phyloP scores from a whole-genome alignment of 1,140 invertebrate species.

The Dolichoris vasculosae region DNA sequence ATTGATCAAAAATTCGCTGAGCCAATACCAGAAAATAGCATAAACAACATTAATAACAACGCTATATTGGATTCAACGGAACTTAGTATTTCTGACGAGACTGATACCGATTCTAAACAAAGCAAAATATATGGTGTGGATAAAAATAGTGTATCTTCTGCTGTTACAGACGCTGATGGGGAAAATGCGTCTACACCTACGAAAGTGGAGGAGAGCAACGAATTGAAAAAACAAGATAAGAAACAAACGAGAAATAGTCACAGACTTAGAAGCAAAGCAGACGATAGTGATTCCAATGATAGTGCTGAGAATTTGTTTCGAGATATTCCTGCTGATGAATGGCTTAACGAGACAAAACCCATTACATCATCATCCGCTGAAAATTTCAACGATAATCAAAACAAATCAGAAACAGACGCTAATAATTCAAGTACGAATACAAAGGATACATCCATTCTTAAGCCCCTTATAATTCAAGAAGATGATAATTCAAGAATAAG shows the following conservation, averaged over 20 bases:
- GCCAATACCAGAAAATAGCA: not conserved
- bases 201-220: conserved; percentile 18
- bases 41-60: conserved; percentile 31
- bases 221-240: not conserved
- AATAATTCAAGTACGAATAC: not conserved
- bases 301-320: conserved; percentile 51
- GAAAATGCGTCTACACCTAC: not conserved
- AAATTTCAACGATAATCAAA: not conserved
- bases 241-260: not conserved
- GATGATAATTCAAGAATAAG: not conserved
- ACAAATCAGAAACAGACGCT: not conserved
- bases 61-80: conserved; percentile 25
- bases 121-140: conserved; percentile 34
- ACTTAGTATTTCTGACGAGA: conserved; percentile 9
- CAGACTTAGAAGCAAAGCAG: not conserved
- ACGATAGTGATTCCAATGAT: conserved; percentile 40
- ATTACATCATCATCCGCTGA: conserved; percentile 5
- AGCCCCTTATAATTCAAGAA: not conserved
- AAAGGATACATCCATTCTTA: not conserved
- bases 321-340: conserved; percentile 53
- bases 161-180: conserved; percentile 54
- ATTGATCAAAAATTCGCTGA: conserved; percentile 16
- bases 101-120: conserved; percentile 32
- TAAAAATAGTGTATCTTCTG: conserved; percentile 55
- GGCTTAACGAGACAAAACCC: conserved; percentile 30